Percentiles rank a stretch among this genome's conserved stretches.
phyloP scores from a whole-genome alignment of 2,797 vertebrate genomes.

The Gobionotothen gibberifrons region DNA sequence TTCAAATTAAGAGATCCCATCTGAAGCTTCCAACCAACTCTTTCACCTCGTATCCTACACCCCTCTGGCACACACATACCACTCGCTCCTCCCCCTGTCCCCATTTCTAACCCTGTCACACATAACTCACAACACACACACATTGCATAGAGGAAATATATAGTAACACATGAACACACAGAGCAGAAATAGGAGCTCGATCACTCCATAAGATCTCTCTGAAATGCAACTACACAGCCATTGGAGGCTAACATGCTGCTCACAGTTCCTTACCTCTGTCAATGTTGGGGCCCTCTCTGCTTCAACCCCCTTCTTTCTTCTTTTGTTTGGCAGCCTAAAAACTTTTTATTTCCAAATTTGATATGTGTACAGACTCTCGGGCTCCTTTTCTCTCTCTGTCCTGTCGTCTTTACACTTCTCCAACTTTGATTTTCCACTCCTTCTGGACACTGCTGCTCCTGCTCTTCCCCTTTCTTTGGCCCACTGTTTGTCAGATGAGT shows the following conservation, averaged over 20 bases:
- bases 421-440: constrained; percentile 65
- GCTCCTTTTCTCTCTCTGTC: constrained; percentile 28
- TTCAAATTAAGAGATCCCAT: constrained; percentile 22
- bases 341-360: constrained; percentile 18
- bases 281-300: constrained; percentile 46
- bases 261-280: constrained; percentile 62
- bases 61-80: constrained; percentile 30
- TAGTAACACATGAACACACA: constrained; percentile 69
- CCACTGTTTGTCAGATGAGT: constrained; percentile 82
- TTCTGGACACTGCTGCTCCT: constrained; percentile 40
- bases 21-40: constrained; percentile 51
- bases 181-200: constrained; percentile 70
- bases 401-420: constrained; percentile 36
- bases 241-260: constrained; percentile 6
- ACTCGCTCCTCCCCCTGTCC: constrained; percentile 73
- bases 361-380: constrained; percentile 8
- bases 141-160: constrained; percentile 71
- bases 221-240: constrained; percentile 9
- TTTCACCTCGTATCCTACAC: constrained; percentile 51
- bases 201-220: constrained; percentile 26
- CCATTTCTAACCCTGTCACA: constrained; percentile 77
- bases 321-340: constrained; percentile 33
- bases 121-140: constrained; percentile 69
- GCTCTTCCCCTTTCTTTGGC: constrained; percentile 76
- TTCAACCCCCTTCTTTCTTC: constrained; percentile 32